Evolutionary conservation across 2,797 vertebrate genomes (phyloP).

Genomic region (Cetoscarus ocellatus): DNA sequence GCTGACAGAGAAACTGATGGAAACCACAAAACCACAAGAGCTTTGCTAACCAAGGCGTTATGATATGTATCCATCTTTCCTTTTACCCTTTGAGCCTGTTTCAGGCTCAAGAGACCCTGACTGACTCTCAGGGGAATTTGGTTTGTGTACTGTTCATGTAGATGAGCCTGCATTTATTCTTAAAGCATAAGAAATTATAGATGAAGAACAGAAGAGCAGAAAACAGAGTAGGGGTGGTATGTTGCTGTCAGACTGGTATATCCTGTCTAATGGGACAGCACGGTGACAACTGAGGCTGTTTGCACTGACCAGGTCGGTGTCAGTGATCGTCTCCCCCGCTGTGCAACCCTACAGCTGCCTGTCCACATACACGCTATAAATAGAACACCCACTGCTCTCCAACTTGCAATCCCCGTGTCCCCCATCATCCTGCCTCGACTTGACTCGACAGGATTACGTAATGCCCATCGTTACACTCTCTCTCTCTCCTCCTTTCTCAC

Average conservation of each 20-base stretch:
- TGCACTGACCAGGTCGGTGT: conserved; percentile 29
- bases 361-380: conserved; percentile 64
- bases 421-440: conserved; percentile 44
- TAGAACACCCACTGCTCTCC: conserved; percentile 51
- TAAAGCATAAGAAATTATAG: not conserved
- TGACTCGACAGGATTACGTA: conserved; percentile 52
- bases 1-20: conserved; percentile 17
- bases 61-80: conserved; percentile 21
- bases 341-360: conserved; percentile 44
- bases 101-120: not conserved
- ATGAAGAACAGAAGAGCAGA: not conserved
- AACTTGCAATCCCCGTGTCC: conserved; percentile 28
- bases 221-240: not conserved
- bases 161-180: conserved; percentile 9
- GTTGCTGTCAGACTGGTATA: conserved; percentile 12
- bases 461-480: conserved; percentile 32
- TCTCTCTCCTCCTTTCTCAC: conserved; percentile 17
- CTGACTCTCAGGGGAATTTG: not conserved
- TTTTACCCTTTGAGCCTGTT: conserved; percentile 14
- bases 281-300: conserved; percentile 23
- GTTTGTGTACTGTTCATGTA: conserved; percentile 3
- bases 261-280: conserved; percentile 20
- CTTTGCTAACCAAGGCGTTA: conserved; percentile 28
- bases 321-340: conserved; percentile 27
- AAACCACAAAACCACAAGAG: conserved; percentile 44